Evolutionary conservation across 2,797 vertebrate genomes (phyloP).

Genomic region (Tadarida brasiliensis): DNA sequence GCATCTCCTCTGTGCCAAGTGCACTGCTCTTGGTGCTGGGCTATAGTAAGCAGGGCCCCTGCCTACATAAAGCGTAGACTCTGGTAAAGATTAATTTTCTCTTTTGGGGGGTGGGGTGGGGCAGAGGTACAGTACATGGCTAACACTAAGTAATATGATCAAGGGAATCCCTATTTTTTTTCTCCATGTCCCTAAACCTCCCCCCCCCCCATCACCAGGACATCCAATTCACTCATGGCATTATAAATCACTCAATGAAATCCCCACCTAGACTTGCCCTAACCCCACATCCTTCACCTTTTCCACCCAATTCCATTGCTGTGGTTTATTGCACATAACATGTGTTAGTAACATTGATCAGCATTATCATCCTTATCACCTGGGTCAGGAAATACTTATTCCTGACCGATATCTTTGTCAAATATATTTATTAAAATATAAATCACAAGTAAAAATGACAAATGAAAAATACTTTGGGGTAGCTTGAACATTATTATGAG

Average conservation of each 20-base stretch:
- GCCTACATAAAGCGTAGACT: background rate
- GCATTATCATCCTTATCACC: background rate
- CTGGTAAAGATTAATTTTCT: background rate
- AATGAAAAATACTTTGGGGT: background rate
- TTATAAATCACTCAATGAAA: background rate
- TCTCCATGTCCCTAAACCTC: background rate
- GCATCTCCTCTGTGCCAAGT: background rate
- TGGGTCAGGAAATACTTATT: background rate
- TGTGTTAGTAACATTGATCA: background rate
- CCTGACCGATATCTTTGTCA: background rate
- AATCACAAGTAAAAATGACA: background rate
- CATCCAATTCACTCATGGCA: background rate
- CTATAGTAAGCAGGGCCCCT: background rate
- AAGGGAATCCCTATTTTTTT: background rate
- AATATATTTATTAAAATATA: conserved; percentile 16
- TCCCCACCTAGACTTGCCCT: background rate
- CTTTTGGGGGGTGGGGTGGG: background rate
- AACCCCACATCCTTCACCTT: background rate
- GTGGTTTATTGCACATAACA: background rate
- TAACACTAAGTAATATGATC: background rate
- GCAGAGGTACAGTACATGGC: background rate
- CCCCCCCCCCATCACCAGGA: background rate
- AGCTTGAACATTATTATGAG: background rate
- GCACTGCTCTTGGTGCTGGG: background rate
- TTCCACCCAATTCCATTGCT: background rate